phyloP scores from a whole-genome alignment of 1,140 invertebrate genomes.

The Ruditapes philippinarum region DNA sequence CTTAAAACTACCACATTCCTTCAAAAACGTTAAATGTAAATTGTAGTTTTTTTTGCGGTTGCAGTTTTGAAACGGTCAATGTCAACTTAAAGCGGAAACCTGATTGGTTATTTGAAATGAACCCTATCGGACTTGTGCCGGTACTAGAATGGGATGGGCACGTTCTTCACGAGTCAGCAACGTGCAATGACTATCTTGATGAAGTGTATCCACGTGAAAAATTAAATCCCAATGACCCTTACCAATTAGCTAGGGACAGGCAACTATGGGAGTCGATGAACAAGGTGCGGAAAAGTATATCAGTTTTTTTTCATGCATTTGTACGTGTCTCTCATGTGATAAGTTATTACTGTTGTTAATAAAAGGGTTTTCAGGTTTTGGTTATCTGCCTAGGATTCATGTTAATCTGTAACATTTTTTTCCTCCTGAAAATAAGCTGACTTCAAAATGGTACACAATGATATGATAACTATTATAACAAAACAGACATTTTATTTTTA shows the following conservation, averaged over 20 bases:
- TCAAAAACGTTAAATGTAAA: no score
- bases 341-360: no score
- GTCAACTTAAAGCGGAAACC: conserved; percentile 94
- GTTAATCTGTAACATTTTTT: no score
- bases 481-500: no score
- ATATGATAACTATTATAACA: no score
- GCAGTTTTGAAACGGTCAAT: conserved; percentile 79
- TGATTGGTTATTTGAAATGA: conserved; percentile 93
- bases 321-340: no score
- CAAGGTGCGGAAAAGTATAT: conserved; percentile 70
- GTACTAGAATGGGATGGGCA: conserved; percentile 91
- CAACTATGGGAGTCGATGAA: conserved; percentile 90
- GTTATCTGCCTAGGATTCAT: no score
- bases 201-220: conserved; percentile 91
- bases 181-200: conserved; percentile 95
- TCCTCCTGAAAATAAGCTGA: no score
- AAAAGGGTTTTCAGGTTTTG: no score
- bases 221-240: conserved; percentile 91
- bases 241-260: conserved; percentile 92
- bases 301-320: no score
- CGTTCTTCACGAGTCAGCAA: conserved; percentile 93
- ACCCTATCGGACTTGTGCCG: conserved; percentile 93
- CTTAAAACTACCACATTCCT: no score
- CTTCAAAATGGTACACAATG: no score
- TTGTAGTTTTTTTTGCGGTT: background rate